Base-by-base conservation (phyloP, 2,113 vertebrate species). In the Picathartes gymnocephalus region DNA sequence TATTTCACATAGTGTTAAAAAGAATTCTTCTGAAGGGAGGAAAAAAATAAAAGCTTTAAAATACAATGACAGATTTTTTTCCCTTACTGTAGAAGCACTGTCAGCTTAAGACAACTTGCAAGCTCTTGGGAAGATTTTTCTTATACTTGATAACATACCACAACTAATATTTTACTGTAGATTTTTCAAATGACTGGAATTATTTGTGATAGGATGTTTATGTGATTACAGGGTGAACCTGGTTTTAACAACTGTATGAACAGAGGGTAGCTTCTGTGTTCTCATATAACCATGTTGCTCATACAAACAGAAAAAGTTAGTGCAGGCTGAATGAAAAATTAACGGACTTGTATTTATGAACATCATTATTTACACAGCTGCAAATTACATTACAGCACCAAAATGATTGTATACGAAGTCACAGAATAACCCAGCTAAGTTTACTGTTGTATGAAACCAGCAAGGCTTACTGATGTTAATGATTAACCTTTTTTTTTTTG, bases 291-390 rank as follows among this genome's bases (percentile, higher is more conserved):
- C 57, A 73, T 84, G 54, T 78, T 92, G 69, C 86, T 94, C 65
- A 85, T 70, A 40, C 48, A 96, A 94, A 97, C 58, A 97, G 76
- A 97, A 96, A 78, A 96, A 78, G 39, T 88, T 95, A 94, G n/a
- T 81, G 65, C 56, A 87, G 70, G 62, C 39, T 97, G 89, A 97
- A 96, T 93, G 92, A 92, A 95, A 94, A 93, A 71, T 74, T 23
- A 97, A 96, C 81, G 88, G 78, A 73, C 65, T 74, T 96, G 40
- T 92, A 39, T 86, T 96, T 95, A 91, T 62, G 54, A 97, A 89
- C 77, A 93, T 48, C 71, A 90, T 93, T 97, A 95, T 97, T 97
- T 97, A 83, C 79, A 96, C 85, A 97, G 88, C 54, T 97, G 92
- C 60, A 71, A 97, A 97, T 81, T 94, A 81, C 64, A 92, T 62